A percentile compares a stretch with the other conserved stretches of the same genome.
Conservation (phyloP, 1,140 invertebrate genomes). For the Choristoneura fumiferana region DNA sequence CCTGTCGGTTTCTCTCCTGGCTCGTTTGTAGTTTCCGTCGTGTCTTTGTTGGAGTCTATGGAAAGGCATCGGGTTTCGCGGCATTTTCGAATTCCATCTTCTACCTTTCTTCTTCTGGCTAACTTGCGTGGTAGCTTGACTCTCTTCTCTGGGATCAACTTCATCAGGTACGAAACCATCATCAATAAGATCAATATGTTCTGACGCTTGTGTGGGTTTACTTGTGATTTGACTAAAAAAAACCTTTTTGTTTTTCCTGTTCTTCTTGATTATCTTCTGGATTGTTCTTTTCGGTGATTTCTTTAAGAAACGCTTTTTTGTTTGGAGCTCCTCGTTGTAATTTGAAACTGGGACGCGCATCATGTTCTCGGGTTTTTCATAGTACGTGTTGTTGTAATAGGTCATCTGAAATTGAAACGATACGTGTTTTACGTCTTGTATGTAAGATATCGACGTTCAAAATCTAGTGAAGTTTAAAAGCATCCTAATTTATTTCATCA, state of each 20-base stretch:
- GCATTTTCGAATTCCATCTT: conserved; percentile 43
- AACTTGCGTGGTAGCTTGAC: conserved; percentile 35
- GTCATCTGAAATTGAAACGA: too few species aligned
- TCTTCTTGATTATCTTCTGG: conserved; percentile 69
- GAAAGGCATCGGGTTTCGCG: conserved; percentile 57
- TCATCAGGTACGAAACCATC: background rate
- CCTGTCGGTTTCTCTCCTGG: conserved; percentile 42
- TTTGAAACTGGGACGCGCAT: conserved; percentile 44
- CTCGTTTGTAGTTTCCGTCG: conserved; percentile 30
- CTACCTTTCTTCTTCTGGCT: conserved; percentile 41
- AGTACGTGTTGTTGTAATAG: conserved; percentile 30
- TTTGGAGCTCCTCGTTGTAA: conserved; percentile 43
- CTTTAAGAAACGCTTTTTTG: conserved; percentile 38
- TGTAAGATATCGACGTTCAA: too few species aligned
- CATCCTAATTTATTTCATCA: too few species aligned
- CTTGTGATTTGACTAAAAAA: conserved; percentile 38
- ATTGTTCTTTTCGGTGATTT: conserved; percentile 59
- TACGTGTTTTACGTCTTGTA: too few species aligned
- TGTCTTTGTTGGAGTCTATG: conserved; percentile 41
- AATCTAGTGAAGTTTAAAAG: too few species aligned
- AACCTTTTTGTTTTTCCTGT: conserved; percentile 40
- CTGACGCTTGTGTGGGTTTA: conserved; percentile 28
- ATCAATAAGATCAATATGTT: conserved; percentile 24
- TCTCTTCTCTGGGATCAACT: conserved; percentile 26
- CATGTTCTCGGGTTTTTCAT: conserved; percentile 56